phyloP scores from a whole-genome alignment of 2,797 vertebrate genomes.

The Takifugu rubripes region DNA sequence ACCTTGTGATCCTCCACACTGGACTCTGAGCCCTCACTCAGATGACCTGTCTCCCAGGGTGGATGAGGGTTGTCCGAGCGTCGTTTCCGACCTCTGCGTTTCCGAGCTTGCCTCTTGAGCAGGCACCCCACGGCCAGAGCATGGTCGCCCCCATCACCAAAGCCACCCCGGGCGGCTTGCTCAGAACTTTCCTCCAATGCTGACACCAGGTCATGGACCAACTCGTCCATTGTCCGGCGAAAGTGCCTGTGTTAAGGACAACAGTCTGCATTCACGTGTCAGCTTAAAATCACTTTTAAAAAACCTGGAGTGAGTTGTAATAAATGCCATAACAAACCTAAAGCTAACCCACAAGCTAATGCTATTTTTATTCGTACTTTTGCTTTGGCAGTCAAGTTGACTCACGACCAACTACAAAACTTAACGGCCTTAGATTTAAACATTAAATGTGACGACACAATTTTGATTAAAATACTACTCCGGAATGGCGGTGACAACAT shows the following conservation, averaged over 20 bases:
- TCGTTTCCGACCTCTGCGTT: constrained; percentile 90
- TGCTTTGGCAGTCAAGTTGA: neutral
- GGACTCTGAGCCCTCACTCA: constrained; percentile 96
- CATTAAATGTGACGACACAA: no score
- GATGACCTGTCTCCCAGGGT: constrained; percentile 90
- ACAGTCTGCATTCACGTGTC: neutral
- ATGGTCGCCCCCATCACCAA: constrained; percentile 90
- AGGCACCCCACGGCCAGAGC: constrained; percentile 88
- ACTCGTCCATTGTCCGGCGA: constrained; percentile 96
- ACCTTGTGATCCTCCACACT: constrained; percentile 90
- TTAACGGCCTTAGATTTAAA: neutral
- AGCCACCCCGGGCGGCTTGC: constrained; percentile 92
- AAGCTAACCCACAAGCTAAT: neutral
- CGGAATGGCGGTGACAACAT: neutral
- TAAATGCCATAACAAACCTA: neutral
- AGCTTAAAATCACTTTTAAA: neutral
- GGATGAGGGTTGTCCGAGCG: constrained; percentile 89
- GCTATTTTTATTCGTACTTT: neutral
- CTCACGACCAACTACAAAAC: neutral
- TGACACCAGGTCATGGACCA: constrained; percentile 97
- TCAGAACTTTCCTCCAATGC: constrained; percentile 88
- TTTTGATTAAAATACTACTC: neutral
- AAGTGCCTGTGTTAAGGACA: constrained; percentile 83
- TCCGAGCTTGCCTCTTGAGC: constrained; percentile 92
- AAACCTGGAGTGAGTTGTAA: no score